Evolutionary conservation across 2,113 vertebrate species (phyloP), one percentile per base, ranked within the genome.

Genomic region (Hydropotes inermis): DNA sequence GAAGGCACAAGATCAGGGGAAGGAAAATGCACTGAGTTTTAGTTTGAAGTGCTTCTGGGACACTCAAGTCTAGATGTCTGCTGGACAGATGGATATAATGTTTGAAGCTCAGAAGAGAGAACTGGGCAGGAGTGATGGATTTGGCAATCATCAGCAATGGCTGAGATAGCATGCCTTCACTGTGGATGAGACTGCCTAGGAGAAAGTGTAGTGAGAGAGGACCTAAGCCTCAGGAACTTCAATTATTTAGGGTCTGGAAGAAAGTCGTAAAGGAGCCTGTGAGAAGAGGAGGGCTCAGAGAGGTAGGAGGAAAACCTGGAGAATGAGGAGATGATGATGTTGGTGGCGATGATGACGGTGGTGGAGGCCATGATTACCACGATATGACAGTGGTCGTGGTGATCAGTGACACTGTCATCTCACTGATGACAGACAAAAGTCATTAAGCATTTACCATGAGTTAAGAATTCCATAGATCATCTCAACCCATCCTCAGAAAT

Each of bases 301-400:
- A 58, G 9, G 27, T 14, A 54, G 47, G 12, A 82, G 36, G 67
- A 58, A 43, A 97, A 7, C 5, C 47, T 74, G 87, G 52, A 36
- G 25, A 28, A 58, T 12, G 54, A 89, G 74, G 54, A 21, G 91
- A 61, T 25, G 30, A 39, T 43, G 47, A 5, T 39, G 50, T 0
- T 17, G 6, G 1, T 61, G 70, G 21, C 43, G 23, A 6, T 7
- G 1, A 39, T 28, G 55, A 10, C 0, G 13, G 15, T 11, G 17
- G 30, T 30, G 6, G 8, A 39, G 39, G 19, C 19, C 3, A 5
- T 58, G 45, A 67, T 28, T n/a, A 45, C 14, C 7, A 2, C 0
- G 60, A 30, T 19, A 4, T 76, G 47, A 64, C 33, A 16, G 43
- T 19, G 70, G 23, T n/a, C 11, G 23, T 27, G 27, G 43, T 60